These are phyloP conservation scores for Pterostichus niger DNA, from an alignment of 2,888 invertebrate genomes.

Conservation along the genomic window DNA sequence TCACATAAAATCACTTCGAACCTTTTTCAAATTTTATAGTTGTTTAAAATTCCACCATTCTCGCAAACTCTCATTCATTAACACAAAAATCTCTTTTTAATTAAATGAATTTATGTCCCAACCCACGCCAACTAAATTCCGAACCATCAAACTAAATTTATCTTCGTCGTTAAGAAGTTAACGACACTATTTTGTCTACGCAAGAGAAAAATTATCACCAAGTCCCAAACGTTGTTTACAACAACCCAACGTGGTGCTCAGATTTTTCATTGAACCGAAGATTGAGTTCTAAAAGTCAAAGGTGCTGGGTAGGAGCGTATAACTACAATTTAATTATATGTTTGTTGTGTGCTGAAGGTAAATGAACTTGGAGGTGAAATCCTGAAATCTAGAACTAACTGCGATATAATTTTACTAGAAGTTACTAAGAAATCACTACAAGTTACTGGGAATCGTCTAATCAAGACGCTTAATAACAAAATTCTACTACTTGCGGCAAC, in stretches of 20 bases:
- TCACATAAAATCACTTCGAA: no score
- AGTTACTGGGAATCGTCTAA: background rate
- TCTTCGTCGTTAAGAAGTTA: conserved; percentile 5
- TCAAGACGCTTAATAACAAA: background rate
- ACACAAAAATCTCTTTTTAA: conserved; percentile 9
- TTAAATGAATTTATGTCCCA: conserved; percentile 14
- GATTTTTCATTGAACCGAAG: background rate
- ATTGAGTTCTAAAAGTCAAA: conserved; percentile 23
- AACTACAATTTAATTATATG: conserved; percentile 26
- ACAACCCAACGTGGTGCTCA: background rate
- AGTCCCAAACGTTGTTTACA: background rate
- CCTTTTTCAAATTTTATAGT: background rate
- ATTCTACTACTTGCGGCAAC: background rate
- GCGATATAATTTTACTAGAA: background rate
- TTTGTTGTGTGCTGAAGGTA: background rate
- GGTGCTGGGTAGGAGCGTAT: conserved; percentile 4
- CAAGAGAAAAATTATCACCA: conserved; percentile 3
- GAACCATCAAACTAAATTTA: conserved; percentile 7
- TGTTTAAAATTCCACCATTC: background rate
- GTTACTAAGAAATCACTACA: background rate
- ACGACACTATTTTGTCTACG: conserved; percentile 10
- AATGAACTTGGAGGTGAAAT: conserved; percentile 4
- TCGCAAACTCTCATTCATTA: background rate
- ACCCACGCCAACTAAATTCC: conserved; percentile 22
- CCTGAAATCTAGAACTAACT: background rate